A percentile compares a stretch with the other conserved stretches of the same genome.
Conservation (phyloP, 2,113 vertebrate genomes). For the Pandion haliaetus region DNA sequence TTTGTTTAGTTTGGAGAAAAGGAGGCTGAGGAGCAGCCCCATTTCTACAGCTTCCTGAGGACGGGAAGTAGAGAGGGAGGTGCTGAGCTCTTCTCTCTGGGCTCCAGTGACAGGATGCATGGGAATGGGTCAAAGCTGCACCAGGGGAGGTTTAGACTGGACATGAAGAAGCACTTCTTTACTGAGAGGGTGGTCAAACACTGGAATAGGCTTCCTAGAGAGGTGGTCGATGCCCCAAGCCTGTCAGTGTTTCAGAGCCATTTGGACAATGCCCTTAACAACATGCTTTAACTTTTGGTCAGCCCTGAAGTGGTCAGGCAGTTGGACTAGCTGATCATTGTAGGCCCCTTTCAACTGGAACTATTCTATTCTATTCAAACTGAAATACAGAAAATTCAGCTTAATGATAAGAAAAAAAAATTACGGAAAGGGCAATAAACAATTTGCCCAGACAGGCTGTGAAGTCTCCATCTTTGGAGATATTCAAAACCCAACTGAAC, state of each 20-base stretch:
- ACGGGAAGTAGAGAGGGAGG: accelerated
- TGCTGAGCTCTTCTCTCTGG: not conserved
- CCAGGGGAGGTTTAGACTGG: not conserved
- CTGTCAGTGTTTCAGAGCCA: not conserved
- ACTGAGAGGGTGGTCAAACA: not conserved
- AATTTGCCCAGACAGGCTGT: not conserved
- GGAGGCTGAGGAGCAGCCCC: not conserved
- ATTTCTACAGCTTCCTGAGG: not conserved
- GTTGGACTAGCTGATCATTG: not conserved
- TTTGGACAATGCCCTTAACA: not conserved
- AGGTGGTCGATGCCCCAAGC: too few species aligned
- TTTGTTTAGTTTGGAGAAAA: not conserved
- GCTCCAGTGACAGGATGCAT: not conserved
- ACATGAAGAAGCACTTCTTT: not conserved
- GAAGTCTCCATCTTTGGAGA: not conserved
- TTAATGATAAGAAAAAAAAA: not conserved
- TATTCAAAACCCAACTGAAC: not conserved
- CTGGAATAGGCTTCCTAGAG: not conserved
- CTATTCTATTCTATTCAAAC: not conserved
- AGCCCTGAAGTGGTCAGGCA: not conserved
- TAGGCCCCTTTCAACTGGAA: not conserved
- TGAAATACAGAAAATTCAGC: not conserved
- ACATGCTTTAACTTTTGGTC: not conserved
- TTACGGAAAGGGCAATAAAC: not conserved
- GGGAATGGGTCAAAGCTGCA: not conserved